Conservation (phyloP, 2,888 invertebrate species). For the Ophioninae sp. region DNA sequence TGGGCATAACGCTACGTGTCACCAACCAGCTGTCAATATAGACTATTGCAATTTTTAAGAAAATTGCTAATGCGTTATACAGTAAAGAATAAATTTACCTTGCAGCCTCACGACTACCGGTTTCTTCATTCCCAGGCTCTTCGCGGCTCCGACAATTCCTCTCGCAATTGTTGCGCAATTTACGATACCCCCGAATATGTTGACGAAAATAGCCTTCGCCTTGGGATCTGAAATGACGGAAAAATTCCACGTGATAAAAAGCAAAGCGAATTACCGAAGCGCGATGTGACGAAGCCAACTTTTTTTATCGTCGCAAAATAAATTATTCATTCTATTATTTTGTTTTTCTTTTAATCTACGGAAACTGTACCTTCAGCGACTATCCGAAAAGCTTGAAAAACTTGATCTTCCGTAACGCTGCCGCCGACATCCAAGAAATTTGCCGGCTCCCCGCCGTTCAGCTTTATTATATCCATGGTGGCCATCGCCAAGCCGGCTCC, state of each 20-base stretch:
- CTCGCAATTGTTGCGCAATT: constrained; percentile 98
- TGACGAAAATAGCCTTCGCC: constrained; percentile 97
- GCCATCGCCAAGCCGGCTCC: constrained; percentile 99
- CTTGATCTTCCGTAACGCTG: constrained; percentile 96
- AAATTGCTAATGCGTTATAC: neutral
- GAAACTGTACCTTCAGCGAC: constrained; percentile 85
- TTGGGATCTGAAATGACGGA: constrained; percentile 87
- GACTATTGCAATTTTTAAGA: neutral
- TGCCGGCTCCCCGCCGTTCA: constrained; percentile 97
- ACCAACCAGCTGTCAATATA: neutral
- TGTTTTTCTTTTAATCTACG: neutral
- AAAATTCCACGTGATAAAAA: neutral
- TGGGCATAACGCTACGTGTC: neutral
- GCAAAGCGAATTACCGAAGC: neutral
- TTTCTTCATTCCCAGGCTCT: constrained; percentile 89
- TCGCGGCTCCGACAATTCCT: constrained; percentile 95
- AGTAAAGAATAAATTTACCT: constrained; percentile 83
- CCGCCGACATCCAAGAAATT: constrained; percentile 99
- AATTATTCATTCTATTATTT: neutral
- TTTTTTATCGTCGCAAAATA: neutral
- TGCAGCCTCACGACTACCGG: constrained; percentile 97
- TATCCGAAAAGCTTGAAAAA: constrained; percentile 95
- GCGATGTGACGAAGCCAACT: neutral
- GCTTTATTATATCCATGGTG: constrained; percentile 99
- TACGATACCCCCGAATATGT: constrained; percentile 99